A percentile compares a stretch with the other conserved stretches of the same genome.
phyloP scores from a whole-genome alignment of 2,888 invertebrate species.

The Dichetophora obliterata region DNA sequence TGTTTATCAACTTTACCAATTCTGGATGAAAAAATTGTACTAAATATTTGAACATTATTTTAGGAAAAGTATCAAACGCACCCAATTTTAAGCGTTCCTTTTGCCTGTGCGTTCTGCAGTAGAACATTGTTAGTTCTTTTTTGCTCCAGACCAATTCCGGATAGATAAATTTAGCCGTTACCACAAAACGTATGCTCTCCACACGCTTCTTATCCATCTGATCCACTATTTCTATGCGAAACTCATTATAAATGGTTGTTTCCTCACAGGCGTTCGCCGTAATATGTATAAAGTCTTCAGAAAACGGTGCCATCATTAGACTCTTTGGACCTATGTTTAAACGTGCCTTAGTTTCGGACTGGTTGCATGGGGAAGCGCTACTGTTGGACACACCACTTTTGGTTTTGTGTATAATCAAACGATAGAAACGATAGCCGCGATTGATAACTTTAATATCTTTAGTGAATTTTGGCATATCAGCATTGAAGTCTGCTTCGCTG shows the following conservation, averaged over 20 bases:
- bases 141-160: conserved; percentile 56
- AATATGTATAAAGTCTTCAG: conserved; percentile 48
- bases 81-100: conserved; percentile 50
- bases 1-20: conserved; percentile 48
- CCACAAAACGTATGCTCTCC: conserved; percentile 49
- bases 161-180: conserved; percentile 52
- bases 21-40: conserved; percentile 42
- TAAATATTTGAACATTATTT: not conserved
- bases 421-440: conserved; percentile 58
- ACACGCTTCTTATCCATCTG: conserved; percentile 52
- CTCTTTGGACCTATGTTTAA: conserved; percentile 56
- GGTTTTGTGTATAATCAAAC: conserved; percentile 54
- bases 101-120: conserved; percentile 51
- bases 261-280: conserved; percentile 54
- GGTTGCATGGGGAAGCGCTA: conserved; percentile 12
- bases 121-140: conserved; percentile 53
- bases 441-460: conserved; percentile 56
- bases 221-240: conserved; percentile 56
- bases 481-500: conserved; percentile 49
- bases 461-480: conserved; percentile 46
- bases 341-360: conserved; percentile 49
- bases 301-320: conserved; percentile 47
- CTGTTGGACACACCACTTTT: conserved; percentile 42
- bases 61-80: not conserved
- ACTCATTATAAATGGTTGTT: conserved; percentile 52